A percentile compares a stretch with the other conserved stretches of the same genome.
These are phyloP conservation scores for Doryteuthis pealeii DNA, from an alignment of 1,140 invertebrate species.

Conservation along the genomic window DNA sequence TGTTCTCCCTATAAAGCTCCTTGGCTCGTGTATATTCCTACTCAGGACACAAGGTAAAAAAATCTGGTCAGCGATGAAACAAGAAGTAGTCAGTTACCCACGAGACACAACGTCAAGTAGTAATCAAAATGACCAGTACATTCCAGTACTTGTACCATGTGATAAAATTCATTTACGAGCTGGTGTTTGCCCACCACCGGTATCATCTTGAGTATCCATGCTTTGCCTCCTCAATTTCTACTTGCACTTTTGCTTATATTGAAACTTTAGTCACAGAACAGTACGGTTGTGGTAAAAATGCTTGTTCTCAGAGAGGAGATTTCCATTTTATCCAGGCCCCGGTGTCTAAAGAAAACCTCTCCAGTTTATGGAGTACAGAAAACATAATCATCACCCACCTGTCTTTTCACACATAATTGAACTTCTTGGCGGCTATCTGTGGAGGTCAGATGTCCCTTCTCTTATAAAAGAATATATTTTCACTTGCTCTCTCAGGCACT, in stretches of 20 bases:
- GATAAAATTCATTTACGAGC: conserved; percentile 50
- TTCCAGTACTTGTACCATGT: conserved; percentile 52
- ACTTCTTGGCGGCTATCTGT: conserved; percentile 50
- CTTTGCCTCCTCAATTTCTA: conserved; percentile 54
- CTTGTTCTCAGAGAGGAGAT: conserved; percentile 31
- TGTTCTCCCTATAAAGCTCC: conserved; percentile 53
- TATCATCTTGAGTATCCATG: conserved; percentile 51
- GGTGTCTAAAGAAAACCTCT: conserved; percentile 21
- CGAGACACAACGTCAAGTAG: conserved; percentile 46
- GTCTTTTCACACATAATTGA: conserved; percentile 53
- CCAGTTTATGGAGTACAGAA: conserved; percentile 48
- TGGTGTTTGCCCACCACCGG: conserved; percentile 56
- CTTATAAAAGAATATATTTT: conserved; percentile 58
- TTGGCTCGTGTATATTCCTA: conserved; percentile 56
- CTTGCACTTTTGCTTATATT: conserved; percentile 56
- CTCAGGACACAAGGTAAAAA: conserved; percentile 55
- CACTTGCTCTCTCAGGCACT: conserved; percentile 55
- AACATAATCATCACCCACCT: conserved; percentile 49
- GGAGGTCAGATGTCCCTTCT: conserved; percentile 54
- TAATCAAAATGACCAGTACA: conserved; percentile 53
- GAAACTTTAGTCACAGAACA: conserved; percentile 53
- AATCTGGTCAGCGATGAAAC: conserved; percentile 46
- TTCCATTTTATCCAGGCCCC: conserved; percentile 5
- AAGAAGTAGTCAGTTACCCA: conserved; percentile 57
- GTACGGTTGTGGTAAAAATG: conserved; percentile 45